Evolutionary conservation across 2,888 invertebrate genomes (phyloP).

Genomic region (Embidobia sp.): DNA sequence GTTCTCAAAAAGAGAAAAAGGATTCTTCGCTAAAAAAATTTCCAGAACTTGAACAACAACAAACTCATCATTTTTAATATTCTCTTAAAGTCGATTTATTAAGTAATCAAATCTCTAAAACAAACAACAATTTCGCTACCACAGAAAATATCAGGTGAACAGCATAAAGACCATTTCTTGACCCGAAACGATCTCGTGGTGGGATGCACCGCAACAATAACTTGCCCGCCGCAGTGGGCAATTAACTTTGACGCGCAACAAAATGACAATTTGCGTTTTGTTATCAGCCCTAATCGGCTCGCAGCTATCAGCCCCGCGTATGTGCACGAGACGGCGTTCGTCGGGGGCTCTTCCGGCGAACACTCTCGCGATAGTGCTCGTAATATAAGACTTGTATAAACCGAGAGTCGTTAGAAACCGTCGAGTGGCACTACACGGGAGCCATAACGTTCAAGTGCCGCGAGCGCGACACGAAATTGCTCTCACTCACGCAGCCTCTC

Average conservation of each 20-base stretch:
- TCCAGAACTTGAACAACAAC: no score
- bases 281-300: conserved; percentile 35
- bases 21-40: no score
- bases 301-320: conserved; percentile 11
- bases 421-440: conserved; percentile 50
- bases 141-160: no score
- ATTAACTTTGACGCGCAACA: conserved; percentile 22
- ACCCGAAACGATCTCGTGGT: no score
- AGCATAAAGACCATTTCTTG: no score
- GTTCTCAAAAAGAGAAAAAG: no score
- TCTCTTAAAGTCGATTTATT: no score
- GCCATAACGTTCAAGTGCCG: conserved; percentile 57
- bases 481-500: conserved; percentile 60
- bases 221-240: background rate
- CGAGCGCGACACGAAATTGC: conserved; percentile 66
- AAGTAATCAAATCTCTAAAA: no score
- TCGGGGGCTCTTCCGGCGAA: conserved; percentile 28
- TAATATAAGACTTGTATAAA: conserved; percentile 53
- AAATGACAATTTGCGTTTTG: conserved; percentile 27
- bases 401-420: conserved; percentile 57
- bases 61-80: no score
- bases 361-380: conserved; percentile 43
- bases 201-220: no score
- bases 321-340: conserved; percentile 22
- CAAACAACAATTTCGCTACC: no score